Evolutionary conservation across 2,113 vertebrate genomes (phyloP).

Genomic region (Anarhynchus alexandrinus): DNA sequence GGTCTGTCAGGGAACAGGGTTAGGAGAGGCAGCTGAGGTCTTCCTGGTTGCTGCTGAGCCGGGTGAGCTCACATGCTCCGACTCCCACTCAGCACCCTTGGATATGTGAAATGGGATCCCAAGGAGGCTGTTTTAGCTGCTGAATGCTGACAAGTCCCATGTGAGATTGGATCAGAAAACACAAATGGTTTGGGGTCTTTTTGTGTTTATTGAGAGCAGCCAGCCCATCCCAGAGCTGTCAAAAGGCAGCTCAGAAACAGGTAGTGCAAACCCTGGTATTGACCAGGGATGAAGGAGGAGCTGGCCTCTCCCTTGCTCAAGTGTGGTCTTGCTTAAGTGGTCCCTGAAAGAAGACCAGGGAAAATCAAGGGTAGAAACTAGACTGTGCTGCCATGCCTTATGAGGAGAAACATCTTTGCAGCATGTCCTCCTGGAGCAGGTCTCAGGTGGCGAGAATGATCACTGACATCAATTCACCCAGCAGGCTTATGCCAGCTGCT

Average conservation of each 20-base stretch:
- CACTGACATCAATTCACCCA: not conserved
- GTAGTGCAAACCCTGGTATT: not conserved
- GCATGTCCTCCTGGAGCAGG: not conserved
- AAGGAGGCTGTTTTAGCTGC: not conserved
- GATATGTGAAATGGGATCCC: accelerated
- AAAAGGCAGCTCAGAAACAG: not conserved
- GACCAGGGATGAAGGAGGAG: not conserved
- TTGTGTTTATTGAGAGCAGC: not conserved
- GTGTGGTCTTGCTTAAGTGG: not conserved
- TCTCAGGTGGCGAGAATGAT: not conserved
- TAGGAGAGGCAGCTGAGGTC: not conserved
- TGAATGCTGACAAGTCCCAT: not conserved
- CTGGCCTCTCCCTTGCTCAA: accelerated
- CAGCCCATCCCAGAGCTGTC: not conserved
- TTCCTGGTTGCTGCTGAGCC: not conserved
- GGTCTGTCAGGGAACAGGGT: not conserved
- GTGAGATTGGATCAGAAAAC: not conserved
- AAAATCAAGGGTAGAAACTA: not conserved
- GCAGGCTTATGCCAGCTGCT: not conserved
- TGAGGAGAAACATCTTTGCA: not conserved
- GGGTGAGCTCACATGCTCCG: accelerated
- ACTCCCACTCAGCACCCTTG: not conserved
- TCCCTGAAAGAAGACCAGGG: not conserved
- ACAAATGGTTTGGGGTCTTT: not conserved
- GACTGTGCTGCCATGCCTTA: not conserved